Conservation (phyloP, 2,888 invertebrate genomes). For the Camponotus fellah region DNA sequence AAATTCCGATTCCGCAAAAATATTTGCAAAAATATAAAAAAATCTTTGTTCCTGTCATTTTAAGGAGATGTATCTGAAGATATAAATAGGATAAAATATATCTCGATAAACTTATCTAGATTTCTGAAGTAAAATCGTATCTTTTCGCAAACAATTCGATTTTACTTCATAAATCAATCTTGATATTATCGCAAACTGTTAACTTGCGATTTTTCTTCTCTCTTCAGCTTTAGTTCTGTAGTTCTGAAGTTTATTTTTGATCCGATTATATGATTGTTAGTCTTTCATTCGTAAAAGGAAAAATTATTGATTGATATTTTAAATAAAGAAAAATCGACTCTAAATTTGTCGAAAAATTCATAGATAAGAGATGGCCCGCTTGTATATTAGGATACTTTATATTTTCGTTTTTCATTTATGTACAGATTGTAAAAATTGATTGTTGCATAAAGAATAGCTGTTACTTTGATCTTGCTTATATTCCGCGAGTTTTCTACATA, state of each 20-base stretch:
- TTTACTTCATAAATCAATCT: background rate
- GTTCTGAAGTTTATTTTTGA: background rate
- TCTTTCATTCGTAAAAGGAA: background rate
- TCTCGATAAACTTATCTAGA: background rate
- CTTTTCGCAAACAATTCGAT: background rate
- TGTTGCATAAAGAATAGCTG: constrained; percentile 24
- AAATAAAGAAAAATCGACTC: background rate
- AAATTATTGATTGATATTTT: background rate
- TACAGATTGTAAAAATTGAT: constrained; percentile 34
- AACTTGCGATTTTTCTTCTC: background rate
- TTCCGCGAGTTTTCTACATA: background rate
- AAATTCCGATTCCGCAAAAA: background rate
- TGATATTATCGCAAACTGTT: background rate
- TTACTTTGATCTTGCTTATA: constrained; percentile 20
- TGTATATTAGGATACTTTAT: background rate
- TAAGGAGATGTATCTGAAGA: background rate
- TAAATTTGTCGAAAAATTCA: background rate
- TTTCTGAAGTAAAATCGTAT: background rate
- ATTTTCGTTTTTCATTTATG: background rate
- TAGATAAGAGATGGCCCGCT: background rate
- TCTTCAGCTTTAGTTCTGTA: background rate
- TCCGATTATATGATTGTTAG: background rate
- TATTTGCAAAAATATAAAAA: constrained; percentile 9
- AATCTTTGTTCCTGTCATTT: background rate
- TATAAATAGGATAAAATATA: background rate